Base-by-base conservation (phyloP, 1,140 invertebrate species). In the Aphis craccivora region DNA sequence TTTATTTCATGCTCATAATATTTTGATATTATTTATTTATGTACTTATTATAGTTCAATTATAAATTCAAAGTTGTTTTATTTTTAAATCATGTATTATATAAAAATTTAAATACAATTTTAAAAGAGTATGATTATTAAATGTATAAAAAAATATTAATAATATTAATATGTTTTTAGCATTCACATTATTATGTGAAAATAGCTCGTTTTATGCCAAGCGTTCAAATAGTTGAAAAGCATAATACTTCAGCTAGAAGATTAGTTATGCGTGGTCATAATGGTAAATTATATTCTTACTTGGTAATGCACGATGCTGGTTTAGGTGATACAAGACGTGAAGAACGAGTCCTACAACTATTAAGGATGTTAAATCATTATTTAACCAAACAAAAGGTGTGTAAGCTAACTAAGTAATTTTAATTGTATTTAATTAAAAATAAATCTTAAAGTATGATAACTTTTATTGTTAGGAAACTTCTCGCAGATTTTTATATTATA, bases 201-300 rank as follows among this genome's bases (percentile, higher is more conserved):
- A 97, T 97, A 60, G 94, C 95, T n/a, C 96, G 99, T 90, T 99
- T 99, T 95, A 99, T 99, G 98, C 99, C 99, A 5, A 96, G 98
- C n/a, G 98, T 99, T 3, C 98, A 99, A 95, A 98, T 99, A 22
- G 98, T 99, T 0, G 98, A 99, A 95, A 99, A 99, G 95, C 98
- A 99, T 95, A 99, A 99, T 95, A 98, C 98, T 0, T 98, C 98
- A 1, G 98, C 98, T 0, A 96, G 99, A n/a, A 95, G 99, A 93
- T 95, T 99, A 4, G 98, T 98, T 95, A 99, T 99, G 94, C 96
- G 98, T 81, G 99, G 99, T 0, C 98, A 99, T 95, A 99, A 99
- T 95, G 99, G 99, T 94, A 97, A 99, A 95, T 97, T 99, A 30
- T 99, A 99, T 95, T 98, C 98, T 0, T 99, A 99, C 95, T 95